Base-by-base conservation (phyloP, 2,797 vertebrate species). In the Bryconaethiops microstoma region DNA sequence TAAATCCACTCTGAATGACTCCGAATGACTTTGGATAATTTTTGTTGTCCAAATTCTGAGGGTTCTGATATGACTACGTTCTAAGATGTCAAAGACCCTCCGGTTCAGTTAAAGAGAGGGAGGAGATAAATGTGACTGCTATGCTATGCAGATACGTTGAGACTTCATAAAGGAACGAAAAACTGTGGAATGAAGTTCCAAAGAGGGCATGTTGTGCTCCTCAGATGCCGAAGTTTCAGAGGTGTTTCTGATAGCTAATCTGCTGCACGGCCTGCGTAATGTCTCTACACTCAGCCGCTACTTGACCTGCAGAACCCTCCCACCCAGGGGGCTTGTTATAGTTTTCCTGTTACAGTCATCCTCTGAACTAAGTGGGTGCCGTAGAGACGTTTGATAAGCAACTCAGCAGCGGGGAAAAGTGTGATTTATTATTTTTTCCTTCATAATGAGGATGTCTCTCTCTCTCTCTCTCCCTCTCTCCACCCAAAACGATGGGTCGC, bases 351-450 rank as follows among this genome's bases (percentile, higher is more conserved):
- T 16, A 64, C 45, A 69, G 50, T 62, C 39, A 23, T 70, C 16
- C 45, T 40, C 42, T 10, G 67, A 80, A 76, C 8, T 16, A 74
- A 74, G 25, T 19, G 40, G 80, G 78, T 45, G 77, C 65, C 60
- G 54, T 21, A 16, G 55, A 67, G 52, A 62, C 17, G 50, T 35
- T 64, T 40, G 40, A 23, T 42, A 64, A 64, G 0, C 60, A 50
- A 65, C 84, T 83, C 81, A 42, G 1, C 83, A 84, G 87, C 85
- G 88, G 88, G 78, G 90, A 92, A 89, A 88, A 86, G 81, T 69
- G 85, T 88, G 87, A 92, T 90, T 87, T 90, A 92, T 90, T 88
- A 90, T 88, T 81, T 91, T 91, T 91, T 91, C 89, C 89, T 90
- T 70, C 83, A 90, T 87, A 88, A 23, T 48, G 13, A 7, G 2